Conservation (phyloP, 2,888 invertebrate species). For the Coelopa pilipes region DNA sequence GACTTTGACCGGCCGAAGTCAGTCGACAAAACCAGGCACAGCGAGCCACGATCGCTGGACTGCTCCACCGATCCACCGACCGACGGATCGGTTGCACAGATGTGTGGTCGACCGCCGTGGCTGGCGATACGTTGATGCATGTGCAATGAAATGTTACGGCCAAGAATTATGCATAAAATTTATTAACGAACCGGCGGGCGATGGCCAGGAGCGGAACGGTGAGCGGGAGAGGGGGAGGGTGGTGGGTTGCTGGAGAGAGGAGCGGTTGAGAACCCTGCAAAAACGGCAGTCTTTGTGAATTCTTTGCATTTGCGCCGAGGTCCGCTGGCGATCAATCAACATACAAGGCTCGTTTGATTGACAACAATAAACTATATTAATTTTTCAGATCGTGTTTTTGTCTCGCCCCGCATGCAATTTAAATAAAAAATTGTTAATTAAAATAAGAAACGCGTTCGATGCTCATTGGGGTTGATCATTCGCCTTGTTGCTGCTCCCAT, state of each 20-base stretch:
- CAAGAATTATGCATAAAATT: background rate
- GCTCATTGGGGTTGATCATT: background rate
- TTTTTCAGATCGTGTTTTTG: background rate
- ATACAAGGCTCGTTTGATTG: conserved; percentile 1
- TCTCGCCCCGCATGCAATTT: background rate
- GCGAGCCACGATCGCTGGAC: background rate
- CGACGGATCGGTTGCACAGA: no score
- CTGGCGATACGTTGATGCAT: no score
- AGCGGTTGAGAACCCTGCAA: no score
- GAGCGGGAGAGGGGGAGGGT: no score
- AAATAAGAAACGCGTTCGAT: conserved; percentile 24
- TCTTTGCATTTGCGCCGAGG: background rate
- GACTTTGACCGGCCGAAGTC: conserved; percentile 7
- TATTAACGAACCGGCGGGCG: background rate
- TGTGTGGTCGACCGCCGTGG: no score
- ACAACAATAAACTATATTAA: conserved; percentile 19
- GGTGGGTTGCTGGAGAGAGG: no score
- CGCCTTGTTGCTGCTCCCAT: background rate
- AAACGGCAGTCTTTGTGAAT: no score
- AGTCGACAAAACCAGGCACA: no score
- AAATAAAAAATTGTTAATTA: conserved; percentile 29
- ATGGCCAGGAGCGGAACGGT: background rate
- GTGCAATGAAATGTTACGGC: background rate
- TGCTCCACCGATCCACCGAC: no score
- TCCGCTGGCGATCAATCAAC: conserved; percentile 1